Evolutionary conservation across 2,113 vertebrate species (phyloP).

Genomic region (Himantopus leucocephalus): DNA sequence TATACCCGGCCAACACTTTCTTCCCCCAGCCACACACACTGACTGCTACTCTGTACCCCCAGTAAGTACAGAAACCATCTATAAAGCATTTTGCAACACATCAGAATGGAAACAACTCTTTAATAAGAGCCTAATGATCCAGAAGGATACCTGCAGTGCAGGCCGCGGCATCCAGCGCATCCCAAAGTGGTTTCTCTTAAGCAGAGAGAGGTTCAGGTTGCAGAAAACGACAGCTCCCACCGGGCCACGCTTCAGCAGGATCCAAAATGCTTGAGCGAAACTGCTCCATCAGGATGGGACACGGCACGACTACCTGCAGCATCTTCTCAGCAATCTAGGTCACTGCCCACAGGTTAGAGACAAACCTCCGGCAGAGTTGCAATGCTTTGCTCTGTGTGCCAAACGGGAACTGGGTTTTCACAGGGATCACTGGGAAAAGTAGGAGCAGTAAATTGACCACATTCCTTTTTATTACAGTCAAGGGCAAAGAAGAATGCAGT

Average conservation of each 20-base stretch:
- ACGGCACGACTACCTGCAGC: not conserved
- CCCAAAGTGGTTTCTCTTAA: not conserved
- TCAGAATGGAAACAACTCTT: not conserved
- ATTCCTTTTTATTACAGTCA: not conserved
- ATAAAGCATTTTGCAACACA: not conserved
- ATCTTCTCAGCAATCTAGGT: not conserved
- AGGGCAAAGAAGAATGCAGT: not conserved
- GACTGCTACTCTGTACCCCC: not conserved
- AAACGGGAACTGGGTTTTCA: not conserved
- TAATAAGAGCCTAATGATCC: not conserved
- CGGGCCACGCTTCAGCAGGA: not conserved
- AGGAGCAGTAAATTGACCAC: not conserved
- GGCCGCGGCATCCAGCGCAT: not conserved
- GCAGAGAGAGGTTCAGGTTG: not conserved
- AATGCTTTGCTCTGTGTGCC: not conserved
- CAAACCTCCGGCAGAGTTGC: not conserved
- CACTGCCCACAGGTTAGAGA: not conserved
- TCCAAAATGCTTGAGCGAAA: not conserved
- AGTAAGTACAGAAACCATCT: not conserved
- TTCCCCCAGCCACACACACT: not conserved
- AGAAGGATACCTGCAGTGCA: not conserved
- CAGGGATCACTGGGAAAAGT: not conserved
- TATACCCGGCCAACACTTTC: not conserved
- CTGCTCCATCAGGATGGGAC: not conserved
- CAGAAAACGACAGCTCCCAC: not conserved